These are phyloP conservation scores for Indri indri DNA, from an alignment of 2,113 vertebrate genomes.

Conservation along the genomic window DNA sequence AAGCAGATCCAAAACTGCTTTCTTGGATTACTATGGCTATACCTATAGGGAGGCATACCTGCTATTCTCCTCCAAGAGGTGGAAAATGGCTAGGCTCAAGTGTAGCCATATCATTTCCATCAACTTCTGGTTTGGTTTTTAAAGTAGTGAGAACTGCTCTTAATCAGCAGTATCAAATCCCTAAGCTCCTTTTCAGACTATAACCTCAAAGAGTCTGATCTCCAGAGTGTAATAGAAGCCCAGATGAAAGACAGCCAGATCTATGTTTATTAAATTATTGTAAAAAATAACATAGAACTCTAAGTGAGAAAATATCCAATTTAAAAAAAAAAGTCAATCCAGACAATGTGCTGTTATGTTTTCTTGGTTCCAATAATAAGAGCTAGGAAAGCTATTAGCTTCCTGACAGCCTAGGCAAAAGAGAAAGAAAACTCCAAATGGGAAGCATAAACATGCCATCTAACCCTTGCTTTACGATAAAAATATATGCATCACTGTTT, in stretches of 20 bases:
- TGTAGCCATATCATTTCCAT: not conserved
- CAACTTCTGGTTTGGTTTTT: not conserved
- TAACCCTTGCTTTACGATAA: not conserved
- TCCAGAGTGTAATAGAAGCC: not conserved
- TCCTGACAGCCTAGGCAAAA: not conserved
- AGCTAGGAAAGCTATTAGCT: not conserved
- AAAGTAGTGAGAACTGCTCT: not conserved
- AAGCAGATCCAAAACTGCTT: not conserved
- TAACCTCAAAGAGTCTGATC: not conserved
- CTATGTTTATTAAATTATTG: not conserved
- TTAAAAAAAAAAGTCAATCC: not conserved
- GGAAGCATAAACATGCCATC: not conserved
- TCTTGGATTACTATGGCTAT: not conserved
- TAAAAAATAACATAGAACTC: not conserved
- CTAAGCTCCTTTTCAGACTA: not conserved
- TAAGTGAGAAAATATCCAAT: not conserved
- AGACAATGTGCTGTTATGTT: not conserved
- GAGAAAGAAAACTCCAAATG: not conserved
- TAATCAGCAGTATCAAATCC: not conserved
- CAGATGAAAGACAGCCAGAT: not conserved
- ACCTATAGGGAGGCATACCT: not conserved
- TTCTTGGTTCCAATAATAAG: not conserved
- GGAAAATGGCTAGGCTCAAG: not conserved
- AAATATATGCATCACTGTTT: not conserved
- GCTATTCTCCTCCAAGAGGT: not conserved